Evolutionary conservation across 2,888 invertebrate species (phyloP), one percentile per base, ranked within the genome.

Genomic region (Phaedon cochleariae): DNA sequence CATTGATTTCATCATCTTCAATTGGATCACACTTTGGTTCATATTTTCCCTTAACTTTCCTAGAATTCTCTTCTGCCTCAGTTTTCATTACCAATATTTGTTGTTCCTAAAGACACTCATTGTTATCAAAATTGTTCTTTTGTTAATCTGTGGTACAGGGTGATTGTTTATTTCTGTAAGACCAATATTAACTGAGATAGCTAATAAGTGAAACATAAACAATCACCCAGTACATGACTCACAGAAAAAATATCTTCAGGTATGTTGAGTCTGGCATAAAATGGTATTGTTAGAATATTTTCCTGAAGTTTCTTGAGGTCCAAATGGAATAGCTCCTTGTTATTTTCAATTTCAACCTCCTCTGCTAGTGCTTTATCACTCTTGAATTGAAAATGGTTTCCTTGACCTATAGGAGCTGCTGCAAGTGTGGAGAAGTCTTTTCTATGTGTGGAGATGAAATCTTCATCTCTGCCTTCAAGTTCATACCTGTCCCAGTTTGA

Each of bases 401-500:
- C 70, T 31, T 61, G 53, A 29, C 58, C 20, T 31, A 65, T 37
- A n/a, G 62, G 62, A n/a, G 62, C 65, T 49, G 41, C 29, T 15
- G 65, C 65, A 46, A 65, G 59, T 21, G 49, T 34, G n/a, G 58
- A 31, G 62, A 54, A 65, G 26, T 63, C 63, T 10, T n/a, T n/a
- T n/a, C n/a, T n/a, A n/a, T n/a, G n/a, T n/a, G n/a, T n/a, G n/a
- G n/a, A n/a, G n/a, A n/a, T n/a, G n/a, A 15, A 4, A 20, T 59
- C 37, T 21, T 67, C 65, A 45, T 53, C 20, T 31, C 21, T 57
- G 31, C 62, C 66, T 26, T 59, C 63, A 31, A n/a, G n/a, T n/a
- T 37, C 55, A 62, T 73, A 73, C 41, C 73, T 68, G 31, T 73
- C 68, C 73, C 73, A 73, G 53, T 73, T 73, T 41, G 71, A 65